These are phyloP conservation scores for Momotus momota DNA, from an alignment of 2,797 vertebrate species.

Conservation along the genomic window DNA sequence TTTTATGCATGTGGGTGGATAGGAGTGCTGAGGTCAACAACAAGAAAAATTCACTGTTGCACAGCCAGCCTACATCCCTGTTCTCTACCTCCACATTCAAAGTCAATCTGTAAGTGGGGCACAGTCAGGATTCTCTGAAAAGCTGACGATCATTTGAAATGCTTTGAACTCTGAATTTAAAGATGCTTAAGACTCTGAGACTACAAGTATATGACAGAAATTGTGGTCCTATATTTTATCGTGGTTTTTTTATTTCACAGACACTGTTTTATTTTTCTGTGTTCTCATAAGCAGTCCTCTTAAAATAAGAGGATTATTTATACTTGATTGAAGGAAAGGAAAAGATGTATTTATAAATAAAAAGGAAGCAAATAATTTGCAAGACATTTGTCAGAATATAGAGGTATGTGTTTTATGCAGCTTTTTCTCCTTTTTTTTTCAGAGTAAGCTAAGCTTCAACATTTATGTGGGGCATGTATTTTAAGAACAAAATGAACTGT, in stretches of 20 bases:
- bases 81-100: not conserved
- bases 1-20: not conserved
- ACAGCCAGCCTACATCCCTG: not conserved
- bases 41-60: not conserved
- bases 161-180: conserved; percentile 38
- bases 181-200: not conserved
- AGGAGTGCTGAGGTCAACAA: not conserved
- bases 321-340: not conserved
- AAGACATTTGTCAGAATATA: not conserved
- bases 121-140: not conserved
- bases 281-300: not conserved
- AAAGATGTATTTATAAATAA: not conserved
- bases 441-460: not conserved
- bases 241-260: not conserved
- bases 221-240: not conserved
- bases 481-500: not conserved
- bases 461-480: not conserved
- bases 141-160: not conserved
- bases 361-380: not conserved
- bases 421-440: not conserved
- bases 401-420: not conserved
- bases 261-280: not conserved
- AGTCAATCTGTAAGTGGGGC: not conserved
- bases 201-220: not conserved
- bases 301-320: conserved; percentile 19